A percentile compares a stretch with the other conserved stretches of the same genome.
Conservation (phyloP, 2,797 vertebrate genomes). For the Pyrrhura leucotis region DNA sequence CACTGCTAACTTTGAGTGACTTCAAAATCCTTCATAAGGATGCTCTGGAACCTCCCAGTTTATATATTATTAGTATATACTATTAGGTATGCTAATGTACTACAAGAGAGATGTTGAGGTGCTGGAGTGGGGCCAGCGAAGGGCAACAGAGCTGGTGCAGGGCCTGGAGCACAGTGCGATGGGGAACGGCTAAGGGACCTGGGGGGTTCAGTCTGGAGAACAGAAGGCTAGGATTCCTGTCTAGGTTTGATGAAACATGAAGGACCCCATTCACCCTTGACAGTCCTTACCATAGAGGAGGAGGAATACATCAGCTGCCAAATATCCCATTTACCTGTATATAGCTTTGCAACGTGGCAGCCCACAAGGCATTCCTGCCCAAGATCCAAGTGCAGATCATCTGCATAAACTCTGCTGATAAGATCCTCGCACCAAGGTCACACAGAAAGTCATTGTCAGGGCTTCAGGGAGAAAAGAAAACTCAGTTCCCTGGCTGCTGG, state of each 20-base stretch:
- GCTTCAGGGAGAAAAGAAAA: not conserved
- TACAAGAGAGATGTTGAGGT: not conserved
- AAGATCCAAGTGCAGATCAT: not conserved
- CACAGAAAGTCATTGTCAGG: not conserved
- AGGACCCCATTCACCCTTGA: not conserved
- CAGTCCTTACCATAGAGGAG: not conserved
- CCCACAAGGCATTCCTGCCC: not conserved
- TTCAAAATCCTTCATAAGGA: not conserved
- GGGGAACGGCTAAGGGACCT: not conserved
- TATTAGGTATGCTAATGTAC: not conserved
- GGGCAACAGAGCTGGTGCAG: not conserved
- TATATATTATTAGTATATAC: not conserved
- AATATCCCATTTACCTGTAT: accelerated
- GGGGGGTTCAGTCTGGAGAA: not conserved
- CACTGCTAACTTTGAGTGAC: not conserved
- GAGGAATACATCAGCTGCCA: not conserved
- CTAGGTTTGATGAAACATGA: not conserved
- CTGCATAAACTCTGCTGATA: not conserved
- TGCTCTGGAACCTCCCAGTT: not conserved
- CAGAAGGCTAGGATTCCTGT: not conserved
- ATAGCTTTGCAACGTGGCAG: accelerated
- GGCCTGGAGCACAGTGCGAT: not conserved
- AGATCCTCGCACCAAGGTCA: not conserved
- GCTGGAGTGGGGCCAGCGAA: not conserved
- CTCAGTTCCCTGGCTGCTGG: not conserved